These are phyloP conservation scores for Megalops atlanticus DNA, from an alignment of 2,113 vertebrate species.

Conservation along the genomic window DNA sequence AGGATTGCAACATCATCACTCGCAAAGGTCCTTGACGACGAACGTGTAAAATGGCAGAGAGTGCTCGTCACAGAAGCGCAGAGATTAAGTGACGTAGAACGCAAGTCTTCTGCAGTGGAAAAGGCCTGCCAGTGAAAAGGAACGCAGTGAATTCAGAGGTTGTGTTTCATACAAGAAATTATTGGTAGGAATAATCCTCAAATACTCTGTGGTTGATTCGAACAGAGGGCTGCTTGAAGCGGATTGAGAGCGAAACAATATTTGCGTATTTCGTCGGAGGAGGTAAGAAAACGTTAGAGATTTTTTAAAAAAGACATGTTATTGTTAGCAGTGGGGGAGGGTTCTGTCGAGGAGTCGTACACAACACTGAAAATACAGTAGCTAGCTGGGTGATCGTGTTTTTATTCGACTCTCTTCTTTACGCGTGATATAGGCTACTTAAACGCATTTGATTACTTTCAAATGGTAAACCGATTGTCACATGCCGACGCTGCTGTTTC, in stretches of 20 bases:
- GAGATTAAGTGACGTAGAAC: conserved; percentile 56
- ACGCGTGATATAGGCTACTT: not conserved
- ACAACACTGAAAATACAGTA: conserved; percentile 18
- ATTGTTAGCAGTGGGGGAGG: conserved; percentile 41
- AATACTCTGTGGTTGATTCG: not conserved
- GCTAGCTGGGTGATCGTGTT: not conserved
- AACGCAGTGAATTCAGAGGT: conserved; percentile 43
- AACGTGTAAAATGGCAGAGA: conserved; percentile 69
- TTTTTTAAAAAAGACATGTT: conserved; percentile 40
- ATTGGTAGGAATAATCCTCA: not conserved
- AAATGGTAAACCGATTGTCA: not conserved
- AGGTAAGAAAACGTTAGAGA: conserved; percentile 36
- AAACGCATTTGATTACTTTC: not conserved
- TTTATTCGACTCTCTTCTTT: not conserved
- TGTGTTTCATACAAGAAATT: conserved; percentile 34
- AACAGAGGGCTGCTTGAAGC: conserved; percentile 13
- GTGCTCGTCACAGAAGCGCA: conserved; percentile 60
- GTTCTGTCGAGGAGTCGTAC: conserved; percentile 32
- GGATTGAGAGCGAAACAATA: conserved; percentile 10
- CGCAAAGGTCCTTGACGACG: conserved; percentile 59
- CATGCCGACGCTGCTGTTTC: not conserved
- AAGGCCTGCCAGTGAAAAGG: conserved; percentile 59
- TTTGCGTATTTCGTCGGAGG: not conserved
- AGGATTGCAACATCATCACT: conserved; percentile 46
- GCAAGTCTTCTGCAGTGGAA: conserved; percentile 48